These are phyloP conservation scores for Bombus consobrinus DNA, from an alignment of 1,140 invertebrate species.

Conservation along the genomic window DNA sequence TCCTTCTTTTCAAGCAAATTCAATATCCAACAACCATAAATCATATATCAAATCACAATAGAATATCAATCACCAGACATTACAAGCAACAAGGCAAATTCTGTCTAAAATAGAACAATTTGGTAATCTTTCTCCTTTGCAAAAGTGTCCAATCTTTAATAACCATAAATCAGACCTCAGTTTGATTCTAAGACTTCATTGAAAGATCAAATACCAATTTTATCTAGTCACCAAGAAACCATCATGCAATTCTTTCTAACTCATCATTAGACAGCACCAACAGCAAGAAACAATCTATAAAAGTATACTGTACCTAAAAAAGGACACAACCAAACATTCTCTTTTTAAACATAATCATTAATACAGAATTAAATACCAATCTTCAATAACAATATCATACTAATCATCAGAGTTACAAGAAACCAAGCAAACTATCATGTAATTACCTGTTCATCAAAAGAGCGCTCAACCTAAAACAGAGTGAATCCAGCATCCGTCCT, in stretches of 20 bases:
- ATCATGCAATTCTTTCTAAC: background rate
- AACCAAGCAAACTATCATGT: background rate
- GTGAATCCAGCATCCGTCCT: background rate
- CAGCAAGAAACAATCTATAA: background rate
- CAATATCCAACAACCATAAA: background rate
- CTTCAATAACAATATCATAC: background rate
- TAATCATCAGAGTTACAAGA: background rate
- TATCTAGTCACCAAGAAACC: background rate
- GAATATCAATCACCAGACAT: background rate
- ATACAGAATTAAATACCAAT: background rate
- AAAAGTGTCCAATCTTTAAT: background rate
- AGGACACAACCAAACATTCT: no score
- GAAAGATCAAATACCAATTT: background rate
- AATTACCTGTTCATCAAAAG: background rate
- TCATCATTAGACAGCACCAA: background rate
- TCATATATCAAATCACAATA: background rate
- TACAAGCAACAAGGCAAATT: background rate
- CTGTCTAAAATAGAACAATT: background rate
- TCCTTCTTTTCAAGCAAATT: background rate
- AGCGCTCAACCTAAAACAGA: background rate
- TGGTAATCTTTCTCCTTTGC: background rate
- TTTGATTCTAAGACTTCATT: no score
- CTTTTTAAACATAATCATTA: background rate
- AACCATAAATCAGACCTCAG: background rate
- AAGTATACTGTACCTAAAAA: background rate